phyloP scores from a whole-genome alignment of 2,113 vertebrate species.

The Mastomys coucha region DNA sequence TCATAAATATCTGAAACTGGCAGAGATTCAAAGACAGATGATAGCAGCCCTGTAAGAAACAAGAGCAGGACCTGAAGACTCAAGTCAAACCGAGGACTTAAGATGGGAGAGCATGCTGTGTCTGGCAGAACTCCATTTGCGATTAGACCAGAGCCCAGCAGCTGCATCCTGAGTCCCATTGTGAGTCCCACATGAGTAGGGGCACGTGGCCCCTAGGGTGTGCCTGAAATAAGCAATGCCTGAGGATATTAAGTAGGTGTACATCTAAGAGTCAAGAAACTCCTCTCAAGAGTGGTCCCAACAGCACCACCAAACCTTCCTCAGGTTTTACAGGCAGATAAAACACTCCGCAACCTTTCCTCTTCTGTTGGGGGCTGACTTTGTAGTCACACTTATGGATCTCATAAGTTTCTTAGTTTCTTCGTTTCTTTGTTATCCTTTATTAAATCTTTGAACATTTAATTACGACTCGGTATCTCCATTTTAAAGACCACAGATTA shows the following conservation, averaged over 20 bases:
- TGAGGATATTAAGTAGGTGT: neutral
- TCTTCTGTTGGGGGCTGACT: neutral
- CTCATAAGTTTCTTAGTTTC: neutral
- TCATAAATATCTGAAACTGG: neutral
- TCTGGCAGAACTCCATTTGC: neutral
- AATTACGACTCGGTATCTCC: neutral
- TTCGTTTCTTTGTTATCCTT: neutral
- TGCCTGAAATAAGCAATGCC: neutral
- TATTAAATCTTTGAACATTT: constrained; percentile 22
- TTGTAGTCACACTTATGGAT: neutral
- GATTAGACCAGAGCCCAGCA: neutral
- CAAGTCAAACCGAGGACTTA: neutral
- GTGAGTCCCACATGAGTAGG: neutral
- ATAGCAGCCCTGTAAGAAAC: neutral
- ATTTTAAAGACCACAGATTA: neutral
- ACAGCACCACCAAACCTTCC: neutral
- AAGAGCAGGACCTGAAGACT: neutral
- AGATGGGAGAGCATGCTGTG: neutral
- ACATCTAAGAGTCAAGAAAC: neutral
- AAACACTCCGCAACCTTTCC: neutral
- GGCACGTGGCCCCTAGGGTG: neutral
- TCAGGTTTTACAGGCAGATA: neutral
- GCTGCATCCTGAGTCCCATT: neutral
- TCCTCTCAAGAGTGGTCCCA: neutral
- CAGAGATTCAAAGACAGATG: neutral